These are phyloP conservation scores for Clarias batrachus DNA, from an alignment of 2,113 vertebrate species.

Conservation along the genomic window DNA sequence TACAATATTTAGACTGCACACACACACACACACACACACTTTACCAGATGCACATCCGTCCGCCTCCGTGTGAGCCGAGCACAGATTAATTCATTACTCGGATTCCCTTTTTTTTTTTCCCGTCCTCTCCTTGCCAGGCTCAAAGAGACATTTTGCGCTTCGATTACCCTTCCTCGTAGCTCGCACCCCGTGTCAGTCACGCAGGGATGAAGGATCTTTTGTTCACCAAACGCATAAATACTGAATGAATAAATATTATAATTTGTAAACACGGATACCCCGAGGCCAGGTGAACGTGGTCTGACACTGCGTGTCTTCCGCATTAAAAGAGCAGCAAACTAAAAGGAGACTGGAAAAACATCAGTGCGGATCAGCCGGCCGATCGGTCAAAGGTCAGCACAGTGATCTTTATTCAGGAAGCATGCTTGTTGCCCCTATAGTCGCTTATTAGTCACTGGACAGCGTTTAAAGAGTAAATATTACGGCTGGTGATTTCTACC, in stretches of 20 bases:
- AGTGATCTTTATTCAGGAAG: slow-evolving; percentile 31
- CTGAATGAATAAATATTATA: slow-evolving; percentile 30
- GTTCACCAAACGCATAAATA: slow-evolving; percentile 35
- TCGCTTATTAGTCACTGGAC: slow-evolving; percentile 44
- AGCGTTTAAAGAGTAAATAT: slow-evolving; percentile 40
- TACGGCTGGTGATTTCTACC: slow-evolving; percentile 32
- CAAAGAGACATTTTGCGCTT: not conserved
- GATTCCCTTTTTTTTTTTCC: slow-evolving; percentile 5
- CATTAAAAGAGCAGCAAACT: slow-evolving; percentile 9
- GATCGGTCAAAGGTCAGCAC: slow-evolving; percentile 32
- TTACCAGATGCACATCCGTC: not conserved
- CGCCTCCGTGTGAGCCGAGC: not conserved
- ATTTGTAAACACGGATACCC: slow-evolving; percentile 35
- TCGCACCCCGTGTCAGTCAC: slow-evolving; percentile 18
- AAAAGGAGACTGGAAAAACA: slow-evolving; percentile 35
- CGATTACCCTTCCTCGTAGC: slow-evolving; percentile 29
- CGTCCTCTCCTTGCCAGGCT: not conserved
- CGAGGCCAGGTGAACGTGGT: slow-evolving; percentile 30
- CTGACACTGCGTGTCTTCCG: not conserved
- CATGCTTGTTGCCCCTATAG: slow-evolving; percentile 15
- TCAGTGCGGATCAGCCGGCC: not conserved
- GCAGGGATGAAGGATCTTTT: slow-evolving; percentile 24
- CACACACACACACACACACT: not conserved
- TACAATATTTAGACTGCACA: not conserved
- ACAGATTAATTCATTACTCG: slow-evolving; percentile 27